Evolutionary conservation across 2,113 vertebrate species (phyloP), one percentile per base, ranked within the genome.

Genomic region (Arizona elegans): DNA sequence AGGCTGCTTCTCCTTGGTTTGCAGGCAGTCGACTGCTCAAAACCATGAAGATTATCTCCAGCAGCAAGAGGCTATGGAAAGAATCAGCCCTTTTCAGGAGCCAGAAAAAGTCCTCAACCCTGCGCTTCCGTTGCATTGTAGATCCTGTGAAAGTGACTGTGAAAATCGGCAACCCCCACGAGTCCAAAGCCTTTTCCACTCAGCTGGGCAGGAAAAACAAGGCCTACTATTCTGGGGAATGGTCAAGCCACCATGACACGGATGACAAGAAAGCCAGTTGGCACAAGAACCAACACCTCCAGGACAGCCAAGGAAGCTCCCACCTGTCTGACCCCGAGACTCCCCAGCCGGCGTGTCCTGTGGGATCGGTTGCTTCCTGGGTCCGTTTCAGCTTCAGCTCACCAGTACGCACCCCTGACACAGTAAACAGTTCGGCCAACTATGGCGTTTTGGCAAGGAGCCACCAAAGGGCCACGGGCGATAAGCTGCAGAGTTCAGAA

Each of bases 301-400:
- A n/a, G 59, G 93, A 65, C 54, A 93, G 95, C 52, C 96, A 93
- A 92, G 94, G 88, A 93, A 95, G 95, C 92, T 94, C 93, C 91
- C 95, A 59, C 86, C 93, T 92, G 87, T 93, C 94, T 8, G 93
- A 55, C 93, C 70, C 93, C n/a, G 94, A 96, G 93, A 95, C 94
- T 75, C 81, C 96, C 90, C 92, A 52, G 58, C 33, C 95, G 24
- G 93, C 92, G 19, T 90, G 24, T 86, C 90, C 19, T 0, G 33
- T 8, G 8, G 86, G 50, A 23, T 81, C 29, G 2, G 8, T 93
- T 0, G 92, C 6, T 0, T 50, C 95, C 47, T 91, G 29, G 2
- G 58, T 86, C 85, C 89, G 0, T 23, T 90, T 92, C 33, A 93
- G 59, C n/a, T 90, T 91, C 93, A 94, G 92, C 88, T 93, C 95